Base-by-base conservation (phyloP, 2,888 invertebrate species). In the Thysanoteuthis rhombus region DNA sequence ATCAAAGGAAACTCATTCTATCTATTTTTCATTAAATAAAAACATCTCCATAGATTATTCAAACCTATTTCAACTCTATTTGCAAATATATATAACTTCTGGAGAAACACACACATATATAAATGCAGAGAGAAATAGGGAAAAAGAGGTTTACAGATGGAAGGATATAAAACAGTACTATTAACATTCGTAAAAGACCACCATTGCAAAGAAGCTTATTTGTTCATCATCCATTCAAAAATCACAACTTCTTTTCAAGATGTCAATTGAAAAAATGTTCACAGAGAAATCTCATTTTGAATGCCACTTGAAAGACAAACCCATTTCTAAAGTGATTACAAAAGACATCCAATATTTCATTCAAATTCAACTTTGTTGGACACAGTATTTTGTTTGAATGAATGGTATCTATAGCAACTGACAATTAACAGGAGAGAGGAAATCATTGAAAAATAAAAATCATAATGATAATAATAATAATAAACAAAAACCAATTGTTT, bases 371-470 rank as follows among this genome's bases (percentile, higher is more conserved):
- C 28, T 0, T 12, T 32, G 12, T 52, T 19, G 12, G 12, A 42
- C 16, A 6, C 16, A 42, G 42, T 52, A 28, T 58, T 58, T 10
- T 10, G 12, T 58, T 32, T 28, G 32, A 58, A 58, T 28, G 8
- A 32, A 32, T 32, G 2, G 58, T 58, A 58, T 58, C n/a, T 32
- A 58, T 58, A 58, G 58, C 58, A 58, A 58, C 6, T 8, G 6
- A 47, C 25, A 47, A 1, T 19, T 47, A 47, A 19, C 4, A 47
- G 47, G 22, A 47, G 4, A 47, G 16, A 47, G 19, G 22, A 0
- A 25, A 25, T 0, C 2, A 22, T 5, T 2, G 2, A 0, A 25
- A 0, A 52, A 25, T 6, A 52, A 2, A 1, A 25, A 22, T 25
- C 2, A 25, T 25, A 25, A 75, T 6, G 1, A 6, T 8, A 1